phyloP scores from a whole-genome alignment of 2,113 vertebrate species.

The Sprattus sprattus region DNA sequence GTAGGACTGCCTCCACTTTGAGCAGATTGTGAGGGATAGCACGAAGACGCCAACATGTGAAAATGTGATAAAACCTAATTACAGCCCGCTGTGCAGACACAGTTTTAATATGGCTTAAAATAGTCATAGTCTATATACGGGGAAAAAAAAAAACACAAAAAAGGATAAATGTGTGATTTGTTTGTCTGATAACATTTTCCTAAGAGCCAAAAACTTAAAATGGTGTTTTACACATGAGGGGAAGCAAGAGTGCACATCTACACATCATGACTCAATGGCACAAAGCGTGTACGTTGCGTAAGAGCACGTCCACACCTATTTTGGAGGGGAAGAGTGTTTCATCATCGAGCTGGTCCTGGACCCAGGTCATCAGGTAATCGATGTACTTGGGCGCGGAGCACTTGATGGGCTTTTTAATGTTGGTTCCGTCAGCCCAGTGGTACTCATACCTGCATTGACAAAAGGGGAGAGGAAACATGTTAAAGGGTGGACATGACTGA shows the following conservation, averaged over 20 bases:
- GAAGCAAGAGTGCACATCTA: neutral
- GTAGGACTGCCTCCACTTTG: too few species aligned
- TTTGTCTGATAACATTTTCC: neutral
- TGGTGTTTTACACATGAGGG: too few species aligned
- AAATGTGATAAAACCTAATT: neutral
- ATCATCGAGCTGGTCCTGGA: slow-evolving; percentile 84
- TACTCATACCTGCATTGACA: slow-evolving; percentile 77
- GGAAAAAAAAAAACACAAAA: neutral
- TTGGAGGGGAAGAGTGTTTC: slow-evolving; percentile 84
- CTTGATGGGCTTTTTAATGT: slow-evolving; percentile 88
- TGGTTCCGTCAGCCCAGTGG: slow-evolving; percentile 88
- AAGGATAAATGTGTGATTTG: neutral
- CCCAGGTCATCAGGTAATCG: slow-evolving; percentile 87
- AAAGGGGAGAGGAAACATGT: neutral
- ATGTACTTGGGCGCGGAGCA: slow-evolving; percentile 88
- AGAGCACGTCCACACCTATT: slow-evolving; percentile 65
- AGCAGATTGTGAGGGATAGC: neutral
- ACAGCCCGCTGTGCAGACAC: neutral
- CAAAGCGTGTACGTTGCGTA: neutral
- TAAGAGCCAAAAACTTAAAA: neutral
- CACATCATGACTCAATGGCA: neutral
- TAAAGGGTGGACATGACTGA: neutral
- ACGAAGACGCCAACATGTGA: neutral
- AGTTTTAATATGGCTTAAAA: neutral
- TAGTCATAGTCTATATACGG: neutral